Evolutionary conservation across 2,797 vertebrate genomes (phyloP).

Genomic region (Falco biarmicus): DNA sequence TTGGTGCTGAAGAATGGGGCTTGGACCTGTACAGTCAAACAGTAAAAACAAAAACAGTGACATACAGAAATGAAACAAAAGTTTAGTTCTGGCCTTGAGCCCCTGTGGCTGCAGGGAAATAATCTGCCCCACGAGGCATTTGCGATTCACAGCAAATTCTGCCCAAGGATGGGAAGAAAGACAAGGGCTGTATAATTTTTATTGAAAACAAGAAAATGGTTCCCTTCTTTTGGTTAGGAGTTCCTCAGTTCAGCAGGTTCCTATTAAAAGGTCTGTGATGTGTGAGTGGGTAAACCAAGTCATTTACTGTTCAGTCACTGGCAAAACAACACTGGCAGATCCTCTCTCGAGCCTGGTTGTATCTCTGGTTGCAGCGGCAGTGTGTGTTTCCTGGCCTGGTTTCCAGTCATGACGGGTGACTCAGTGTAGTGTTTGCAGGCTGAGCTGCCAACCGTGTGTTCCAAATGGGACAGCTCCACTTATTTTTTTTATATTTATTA

Average conservation of each 20-base stretch:
- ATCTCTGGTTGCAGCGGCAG: conserved; percentile 35
- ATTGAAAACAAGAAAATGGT: conserved; percentile 14
- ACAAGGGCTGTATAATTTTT: background rate
- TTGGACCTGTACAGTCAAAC: background rate
- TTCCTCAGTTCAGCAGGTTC: background rate
- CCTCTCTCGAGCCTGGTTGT: background rate
- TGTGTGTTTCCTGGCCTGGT: conserved; percentile 37
- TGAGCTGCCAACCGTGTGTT: conserved; percentile 32
- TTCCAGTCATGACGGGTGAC: conserved; percentile 40
- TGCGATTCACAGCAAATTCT: background rate
- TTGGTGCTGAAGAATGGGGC: background rate
- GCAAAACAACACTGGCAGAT: conserved; percentile 3
- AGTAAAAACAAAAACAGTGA: background rate
- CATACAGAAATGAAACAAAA: background rate
- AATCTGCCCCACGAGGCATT: background rate
- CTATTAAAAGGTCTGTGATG: background rate
- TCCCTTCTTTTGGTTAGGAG: background rate
- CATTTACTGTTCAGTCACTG: background rate
- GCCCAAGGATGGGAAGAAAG: background rate
- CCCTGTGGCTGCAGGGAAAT: background rate
- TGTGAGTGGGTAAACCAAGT: background rate
- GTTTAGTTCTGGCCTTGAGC: background rate
- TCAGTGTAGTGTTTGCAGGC: conserved; percentile 53
- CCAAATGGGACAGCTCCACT: conserved; percentile 49
- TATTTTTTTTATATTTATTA: conserved; percentile 21